Evolutionary conservation across 2,888 invertebrate genomes (phyloP).

Genomic region (Trachelus stipa): DNA sequence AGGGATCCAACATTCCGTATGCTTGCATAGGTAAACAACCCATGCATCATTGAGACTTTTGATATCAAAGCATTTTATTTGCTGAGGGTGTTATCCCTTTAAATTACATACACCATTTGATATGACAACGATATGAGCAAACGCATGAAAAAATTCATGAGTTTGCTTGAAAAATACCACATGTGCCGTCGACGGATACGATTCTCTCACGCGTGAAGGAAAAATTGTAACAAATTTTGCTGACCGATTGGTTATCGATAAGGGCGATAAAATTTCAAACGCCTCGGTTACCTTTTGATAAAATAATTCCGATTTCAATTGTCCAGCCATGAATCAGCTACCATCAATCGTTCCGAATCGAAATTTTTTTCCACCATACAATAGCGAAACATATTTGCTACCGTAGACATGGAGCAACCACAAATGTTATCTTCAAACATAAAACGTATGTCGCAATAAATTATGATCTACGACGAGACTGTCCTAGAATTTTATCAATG

Average conservation of each 20-base stretch:
- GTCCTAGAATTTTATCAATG: not conserved
- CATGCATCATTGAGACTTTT: not conserved
- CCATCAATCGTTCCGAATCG: not conserved
- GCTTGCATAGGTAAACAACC: not conserved
- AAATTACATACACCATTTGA: not conserved
- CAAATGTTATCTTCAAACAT: not conserved
- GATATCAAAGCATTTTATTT: not conserved
- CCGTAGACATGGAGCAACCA: not conserved
- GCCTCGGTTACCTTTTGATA: not conserved
- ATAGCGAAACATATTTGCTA: not conserved
- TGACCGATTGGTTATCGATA: slow-evolving; percentile 4
- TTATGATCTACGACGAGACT: not conserved
- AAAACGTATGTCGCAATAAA: not conserved
- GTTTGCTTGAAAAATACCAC: not conserved
- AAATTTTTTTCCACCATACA: not conserved
- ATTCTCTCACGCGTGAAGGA: not conserved
- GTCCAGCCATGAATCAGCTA: not conserved
- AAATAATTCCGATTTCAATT: not conserved
- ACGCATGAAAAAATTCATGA: not conserved
- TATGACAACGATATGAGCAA: not conserved
- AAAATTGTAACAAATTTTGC: not conserved
- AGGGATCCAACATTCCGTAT: not conserved
- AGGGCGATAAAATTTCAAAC: not conserved
- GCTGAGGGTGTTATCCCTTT: not conserved
- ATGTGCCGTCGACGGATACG: not conserved